A percentile compares a stretch with the other conserved stretches of the same genome.
These are phyloP conservation scores for Drosophila recens DNA, from an alignment of 2,888 invertebrate genomes.

Conservation along the genomic window DNA sequence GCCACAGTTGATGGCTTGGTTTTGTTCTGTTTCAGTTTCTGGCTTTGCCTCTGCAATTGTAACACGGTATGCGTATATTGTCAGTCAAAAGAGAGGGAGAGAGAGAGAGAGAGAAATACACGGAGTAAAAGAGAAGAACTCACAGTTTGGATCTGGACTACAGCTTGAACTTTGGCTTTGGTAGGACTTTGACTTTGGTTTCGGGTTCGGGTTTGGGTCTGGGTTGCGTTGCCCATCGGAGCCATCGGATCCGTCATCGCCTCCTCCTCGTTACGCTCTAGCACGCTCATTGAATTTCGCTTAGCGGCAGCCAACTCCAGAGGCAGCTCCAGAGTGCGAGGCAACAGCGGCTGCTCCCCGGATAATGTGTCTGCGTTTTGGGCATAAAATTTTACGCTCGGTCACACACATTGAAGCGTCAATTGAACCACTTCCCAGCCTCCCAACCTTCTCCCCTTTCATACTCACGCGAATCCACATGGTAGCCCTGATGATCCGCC, in stretches of 20 bases:
- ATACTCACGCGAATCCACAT: slow-evolving; percentile 70
- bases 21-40: slow-evolving; percentile 30
- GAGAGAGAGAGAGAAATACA: not conserved
- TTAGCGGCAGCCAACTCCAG: slow-evolving; percentile 40
- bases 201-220: slow-evolving; percentile 1
- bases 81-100: not conserved
- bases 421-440: not conserved
- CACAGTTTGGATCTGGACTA: slow-evolving; percentile 23
- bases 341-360: slow-evolving; percentile 67
- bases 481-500: slow-evolving; percentile 82
- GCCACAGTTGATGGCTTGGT: slow-evolving; percentile 65
- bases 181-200: not conserved
- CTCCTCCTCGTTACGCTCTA: slow-evolving; percentile 57
- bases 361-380: slow-evolving; percentile 71
- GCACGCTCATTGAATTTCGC: slow-evolving; percentile 72
- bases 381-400: slow-evolving; percentile 65
- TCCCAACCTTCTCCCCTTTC: too few species aligned
- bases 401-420: slow-evolving; percentile 28
- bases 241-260: not conserved
- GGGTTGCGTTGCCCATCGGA: slow-evolving; percentile 12
- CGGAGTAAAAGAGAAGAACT: slow-evolving; percentile 6
- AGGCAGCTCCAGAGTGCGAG: slow-evolving; percentile 71
- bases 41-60: slow-evolving; percentile 56
- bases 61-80: slow-evolving; percentile 36
- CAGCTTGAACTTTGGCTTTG: slow-evolving; percentile 45